Evolutionary conservation across 2,888 invertebrate species (phyloP).

Genomic region (Thysanoteuthis rhombus): DNA sequence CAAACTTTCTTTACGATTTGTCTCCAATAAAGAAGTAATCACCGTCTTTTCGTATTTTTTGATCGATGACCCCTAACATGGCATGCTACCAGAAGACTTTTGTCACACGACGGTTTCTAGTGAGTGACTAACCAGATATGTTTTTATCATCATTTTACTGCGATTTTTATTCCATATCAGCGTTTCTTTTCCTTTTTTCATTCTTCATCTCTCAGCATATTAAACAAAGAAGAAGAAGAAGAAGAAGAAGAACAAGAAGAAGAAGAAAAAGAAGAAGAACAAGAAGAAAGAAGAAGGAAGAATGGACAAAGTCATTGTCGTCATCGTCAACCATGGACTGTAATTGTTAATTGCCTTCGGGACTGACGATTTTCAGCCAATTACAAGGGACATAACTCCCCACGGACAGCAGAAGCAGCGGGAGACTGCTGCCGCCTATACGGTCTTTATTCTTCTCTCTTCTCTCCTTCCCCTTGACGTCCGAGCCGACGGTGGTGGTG

Average conservation of each 20-base stretch:
- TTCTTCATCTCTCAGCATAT: background rate
- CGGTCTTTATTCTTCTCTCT: background rate
- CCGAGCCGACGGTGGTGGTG: background rate
- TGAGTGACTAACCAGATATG: too few species aligned
- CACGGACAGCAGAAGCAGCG: background rate
- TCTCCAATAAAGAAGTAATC: too few species aligned
- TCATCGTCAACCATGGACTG: background rate
- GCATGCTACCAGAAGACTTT: too few species aligned
- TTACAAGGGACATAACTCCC: background rate
- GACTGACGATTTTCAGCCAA: background rate
- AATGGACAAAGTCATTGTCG: too few species aligned
- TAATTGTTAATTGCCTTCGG: background rate
- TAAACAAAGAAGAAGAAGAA: background rate
- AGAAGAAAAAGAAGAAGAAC: too few species aligned
- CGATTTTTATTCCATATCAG: background rate
- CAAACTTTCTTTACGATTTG: too few species aligned
- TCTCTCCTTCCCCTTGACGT: background rate
- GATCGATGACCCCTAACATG: too few species aligned
- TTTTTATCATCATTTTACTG: too few species aligned
- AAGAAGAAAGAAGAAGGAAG: background rate
- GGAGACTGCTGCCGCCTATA: background rate
- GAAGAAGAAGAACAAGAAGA: fast-evolving
- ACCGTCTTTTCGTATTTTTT: too few species aligned
- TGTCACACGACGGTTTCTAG: too few species aligned
- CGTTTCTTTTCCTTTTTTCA: background rate